These are phyloP conservation scores for Hofmannophila pseudospretella DNA, from an alignment of 2,888 invertebrate genomes.

Conservation along the genomic window DNA sequence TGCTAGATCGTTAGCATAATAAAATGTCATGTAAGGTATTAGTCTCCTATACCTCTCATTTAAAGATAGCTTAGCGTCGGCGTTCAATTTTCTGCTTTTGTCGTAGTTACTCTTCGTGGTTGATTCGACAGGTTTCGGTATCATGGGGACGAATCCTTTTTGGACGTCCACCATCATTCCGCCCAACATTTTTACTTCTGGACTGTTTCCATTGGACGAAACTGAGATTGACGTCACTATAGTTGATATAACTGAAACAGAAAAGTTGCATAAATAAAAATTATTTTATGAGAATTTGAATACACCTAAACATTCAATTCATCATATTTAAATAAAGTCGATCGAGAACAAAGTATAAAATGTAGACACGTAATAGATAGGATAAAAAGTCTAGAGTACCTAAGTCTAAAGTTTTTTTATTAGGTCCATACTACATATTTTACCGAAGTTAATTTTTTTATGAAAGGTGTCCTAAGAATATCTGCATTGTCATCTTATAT, in stretches of 20 bases:
- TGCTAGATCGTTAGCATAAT: constrained; percentile 80
- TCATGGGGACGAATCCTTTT: constrained; percentile 46
- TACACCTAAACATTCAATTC: no score
- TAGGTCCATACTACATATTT: no score
- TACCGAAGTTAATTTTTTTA: no score
- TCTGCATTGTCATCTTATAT: no score
- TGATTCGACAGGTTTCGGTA: constrained; percentile 25
- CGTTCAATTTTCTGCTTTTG: constrained; percentile 29
- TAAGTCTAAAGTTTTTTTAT: no score
- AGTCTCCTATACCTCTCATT: constrained; percentile 86
- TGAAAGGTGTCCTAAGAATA: no score
- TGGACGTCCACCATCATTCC: constrained; percentile 55
- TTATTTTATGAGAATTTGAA: no score
- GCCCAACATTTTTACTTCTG: constrained; percentile 61
- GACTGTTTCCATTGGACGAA: constrained; percentile 72
- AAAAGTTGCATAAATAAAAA: constrained; percentile 3
- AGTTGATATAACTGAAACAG: constrained; percentile 63
- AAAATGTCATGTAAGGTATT: constrained; percentile 91
- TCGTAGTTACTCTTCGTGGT: constrained; percentile 28
- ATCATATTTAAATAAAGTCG: no score
- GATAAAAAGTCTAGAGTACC: no score
- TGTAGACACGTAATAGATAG: no score
- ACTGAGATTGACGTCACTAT: constrained; percentile 59
- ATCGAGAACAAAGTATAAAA: no score
- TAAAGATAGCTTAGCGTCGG: constrained; percentile 58